Conservation (phyloP, 2,888 invertebrate genomes). For the Caenorhabditis virilis region DNA sequence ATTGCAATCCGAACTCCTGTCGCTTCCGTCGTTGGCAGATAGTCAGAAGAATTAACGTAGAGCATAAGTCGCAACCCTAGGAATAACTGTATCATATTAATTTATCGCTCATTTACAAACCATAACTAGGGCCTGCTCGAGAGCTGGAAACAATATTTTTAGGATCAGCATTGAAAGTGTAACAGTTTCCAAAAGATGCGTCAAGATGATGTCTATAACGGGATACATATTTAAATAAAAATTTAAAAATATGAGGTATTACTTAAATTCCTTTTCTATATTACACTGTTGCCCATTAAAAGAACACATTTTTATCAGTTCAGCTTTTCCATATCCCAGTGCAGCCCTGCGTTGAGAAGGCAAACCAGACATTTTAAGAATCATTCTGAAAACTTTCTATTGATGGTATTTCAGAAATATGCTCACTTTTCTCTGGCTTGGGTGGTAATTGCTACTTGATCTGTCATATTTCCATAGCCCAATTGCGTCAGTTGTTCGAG, state of each 20-base stretch:
- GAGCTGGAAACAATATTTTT: slow-evolving; percentile 47
- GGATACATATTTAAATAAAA: neutral
- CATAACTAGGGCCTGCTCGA: slow-evolving; percentile 65
- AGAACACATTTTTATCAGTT: slow-evolving; percentile 63
- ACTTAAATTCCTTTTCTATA: slow-evolving; percentile 60
- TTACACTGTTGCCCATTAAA: slow-evolving; percentile 66
- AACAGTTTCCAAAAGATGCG: slow-evolving; percentile 66
- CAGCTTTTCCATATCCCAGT: slow-evolving; percentile 48
- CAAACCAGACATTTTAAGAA: slow-evolving; percentile 63
- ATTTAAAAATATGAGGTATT: neutral
- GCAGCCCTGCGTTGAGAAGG: slow-evolving; percentile 45
- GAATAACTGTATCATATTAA: no score
- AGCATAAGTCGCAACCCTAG: slow-evolving; percentile 66
- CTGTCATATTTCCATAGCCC: slow-evolving; percentile 67
- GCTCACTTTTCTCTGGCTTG: slow-evolving; percentile 64
- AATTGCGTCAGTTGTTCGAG: slow-evolving; percentile 60
- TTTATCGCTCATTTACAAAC: no score
- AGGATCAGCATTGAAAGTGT: slow-evolving; percentile 61
- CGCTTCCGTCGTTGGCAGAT: slow-evolving; percentile 66
- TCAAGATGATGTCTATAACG: slow-evolving; percentile 59
- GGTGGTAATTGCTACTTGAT: slow-evolving; percentile 67
- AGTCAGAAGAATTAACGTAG: slow-evolving; percentile 65
- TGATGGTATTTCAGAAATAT: neutral
- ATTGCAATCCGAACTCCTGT: slow-evolving; percentile 66
- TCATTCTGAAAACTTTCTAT: slow-evolving; percentile 43